These are phyloP conservation scores for Lithosia quadra DNA, from an alignment of 2,888 invertebrate genomes.

Conservation along the genomic window DNA sequence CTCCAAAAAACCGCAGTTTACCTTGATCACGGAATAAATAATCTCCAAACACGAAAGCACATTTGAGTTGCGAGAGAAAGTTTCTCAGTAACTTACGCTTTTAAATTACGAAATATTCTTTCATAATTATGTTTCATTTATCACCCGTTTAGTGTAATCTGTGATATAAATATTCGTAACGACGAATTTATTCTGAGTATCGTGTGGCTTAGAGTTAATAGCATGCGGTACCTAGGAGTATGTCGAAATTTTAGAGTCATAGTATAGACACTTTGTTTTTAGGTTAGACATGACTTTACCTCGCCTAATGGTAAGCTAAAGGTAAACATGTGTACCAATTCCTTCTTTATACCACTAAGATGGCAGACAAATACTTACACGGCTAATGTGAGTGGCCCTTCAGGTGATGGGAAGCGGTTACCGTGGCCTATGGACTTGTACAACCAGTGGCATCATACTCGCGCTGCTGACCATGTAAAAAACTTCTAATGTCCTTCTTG, in stretches of 20 bases:
- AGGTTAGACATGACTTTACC: too few species aligned
- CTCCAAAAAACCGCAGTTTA: conserved; percentile 2
- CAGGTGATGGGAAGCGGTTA: too few species aligned
- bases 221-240: background rate
- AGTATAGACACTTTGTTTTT: too few species aligned
- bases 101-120: conserved; percentile 36
- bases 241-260: conserved; percentile 12
- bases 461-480: too few species aligned
- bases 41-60: conserved; percentile 46
- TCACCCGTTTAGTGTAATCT: conserved; percentile 49
- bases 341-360: too few species aligned
- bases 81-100: conserved; percentile 47
- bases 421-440: too few species aligned
- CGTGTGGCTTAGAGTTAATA: conserved; percentile 9
- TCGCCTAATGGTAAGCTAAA: too few species aligned
- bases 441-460: too few species aligned
- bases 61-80: conserved; percentile 57
- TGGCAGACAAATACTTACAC: too few species aligned
- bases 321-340: too few species aligned
- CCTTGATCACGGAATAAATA: conserved; percentile 21
- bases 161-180: conserved; percentile 29
- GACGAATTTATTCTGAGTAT: conserved; percentile 46
- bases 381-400: too few species aligned
- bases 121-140: conserved; percentile 39
- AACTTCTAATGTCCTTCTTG: too few species aligned